These are phyloP conservation scores for Calliopum simillimum DNA, from an alignment of 2,888 invertebrate species.

Conservation along the genomic window DNA sequence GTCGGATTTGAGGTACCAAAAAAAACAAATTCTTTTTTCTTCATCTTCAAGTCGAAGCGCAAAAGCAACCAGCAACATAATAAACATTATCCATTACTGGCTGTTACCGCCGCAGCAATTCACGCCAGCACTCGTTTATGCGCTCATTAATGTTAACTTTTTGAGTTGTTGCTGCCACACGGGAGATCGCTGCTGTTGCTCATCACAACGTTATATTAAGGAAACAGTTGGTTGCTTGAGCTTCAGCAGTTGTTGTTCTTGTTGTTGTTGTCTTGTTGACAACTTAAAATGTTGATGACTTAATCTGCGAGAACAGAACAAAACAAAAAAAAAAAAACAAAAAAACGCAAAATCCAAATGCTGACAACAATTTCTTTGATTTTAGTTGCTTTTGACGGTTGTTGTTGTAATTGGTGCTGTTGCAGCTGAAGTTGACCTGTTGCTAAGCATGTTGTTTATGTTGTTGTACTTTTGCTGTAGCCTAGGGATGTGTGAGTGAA, in stretches of 20 bases:
- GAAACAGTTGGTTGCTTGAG: slow-evolving; percentile 24
- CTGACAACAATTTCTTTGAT: slow-evolving; percentile 29
- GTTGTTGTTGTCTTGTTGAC: slow-evolving; percentile 48
- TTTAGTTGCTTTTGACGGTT: not conserved
- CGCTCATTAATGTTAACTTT: slow-evolving; percentile 43
- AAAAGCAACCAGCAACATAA: too few relatives aligned
- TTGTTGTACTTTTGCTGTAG: not conserved
- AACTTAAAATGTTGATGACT: slow-evolving; percentile 52
- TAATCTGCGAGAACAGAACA: slow-evolving; percentile 44
- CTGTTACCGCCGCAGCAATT: not conserved
- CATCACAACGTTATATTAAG: slow-evolving; percentile 7
- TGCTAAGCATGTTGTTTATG: slow-evolving; percentile 1
- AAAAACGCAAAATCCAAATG: too few relatives aligned
- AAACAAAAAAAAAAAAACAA: not conserved
- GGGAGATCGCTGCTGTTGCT: slow-evolving; percentile 29
- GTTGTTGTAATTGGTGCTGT: slow-evolving; percentile 25
- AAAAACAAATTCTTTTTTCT: too few relatives aligned
- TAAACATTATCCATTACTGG: too few relatives aligned
- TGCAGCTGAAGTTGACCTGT: slow-evolving; percentile 28
- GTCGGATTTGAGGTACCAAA: too few relatives aligned
- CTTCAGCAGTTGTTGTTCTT: slow-evolving; percentile 40
- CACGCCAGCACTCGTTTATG: slow-evolving; percentile 25
- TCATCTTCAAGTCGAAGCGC: too few relatives aligned
- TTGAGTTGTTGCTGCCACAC: slow-evolving; percentile 43
- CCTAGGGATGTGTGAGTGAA: not conserved